A percentile compares a stretch with the other conserved stretches of the same genome.
Conservation (phyloP, 2,113 vertebrate species). For the Pleuronectes platessa region DNA sequence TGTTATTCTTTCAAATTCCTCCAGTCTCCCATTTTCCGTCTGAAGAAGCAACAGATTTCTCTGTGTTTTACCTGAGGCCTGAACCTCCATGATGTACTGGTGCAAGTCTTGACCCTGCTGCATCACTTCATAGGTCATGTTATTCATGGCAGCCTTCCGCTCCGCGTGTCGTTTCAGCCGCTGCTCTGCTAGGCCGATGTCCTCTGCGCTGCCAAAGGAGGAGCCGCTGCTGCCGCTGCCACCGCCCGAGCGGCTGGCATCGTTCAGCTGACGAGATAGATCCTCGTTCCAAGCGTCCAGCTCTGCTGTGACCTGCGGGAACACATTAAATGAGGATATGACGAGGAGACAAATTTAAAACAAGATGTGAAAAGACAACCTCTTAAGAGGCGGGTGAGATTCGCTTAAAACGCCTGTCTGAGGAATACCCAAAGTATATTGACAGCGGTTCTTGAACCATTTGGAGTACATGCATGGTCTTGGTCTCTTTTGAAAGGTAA, state of each 20-base stretch:
- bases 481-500: no score
- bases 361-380: no score
- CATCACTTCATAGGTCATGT: constrained; percentile 98
- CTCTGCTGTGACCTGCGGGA: constrained; percentile 91
- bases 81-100: constrained; percentile 99
- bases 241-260: constrained; percentile 42
- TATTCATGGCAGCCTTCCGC: constrained; percentile 95
- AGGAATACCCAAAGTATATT: no score
- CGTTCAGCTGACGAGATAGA: constrained; percentile 86
- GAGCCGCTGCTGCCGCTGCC: constrained; percentile 19
- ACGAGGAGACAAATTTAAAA: not conserved
- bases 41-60: not conserved
- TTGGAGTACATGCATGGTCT: no score
- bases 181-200: constrained; percentile 92
- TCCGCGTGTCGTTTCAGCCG: constrained; percentile 94
- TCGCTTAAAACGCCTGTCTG: no score
- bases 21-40: no score
- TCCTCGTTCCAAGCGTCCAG: constrained; percentile 98
- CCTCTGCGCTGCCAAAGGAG: constrained; percentile 80
- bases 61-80: constrained; percentile 89
- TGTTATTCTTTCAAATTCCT: no score
- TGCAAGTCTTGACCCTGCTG: constrained; percentile 98
- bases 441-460: no score
- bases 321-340: constrained; percentile 2
- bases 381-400: no score